Percentiles rank a stretch among this genome's conserved stretches.
These are phyloP conservation scores for Sepiola atlantica DNA, from an alignment of 2,888 invertebrate genomes.

Conservation along the genomic window DNA sequence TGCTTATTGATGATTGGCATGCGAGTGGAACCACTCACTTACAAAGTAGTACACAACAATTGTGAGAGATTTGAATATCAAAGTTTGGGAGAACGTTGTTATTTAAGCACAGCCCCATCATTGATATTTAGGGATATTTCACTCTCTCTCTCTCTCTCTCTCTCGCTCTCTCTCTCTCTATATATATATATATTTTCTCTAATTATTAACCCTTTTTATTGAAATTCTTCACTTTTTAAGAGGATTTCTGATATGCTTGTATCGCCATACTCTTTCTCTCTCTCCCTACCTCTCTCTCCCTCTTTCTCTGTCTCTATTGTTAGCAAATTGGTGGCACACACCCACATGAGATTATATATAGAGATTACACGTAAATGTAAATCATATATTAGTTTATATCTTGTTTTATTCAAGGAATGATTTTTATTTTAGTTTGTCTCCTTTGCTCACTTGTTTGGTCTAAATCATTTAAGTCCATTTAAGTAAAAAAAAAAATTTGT, in stretches of 20 bases:
- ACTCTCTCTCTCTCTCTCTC: background rate
- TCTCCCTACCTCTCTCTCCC: background rate
- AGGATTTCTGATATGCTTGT: background rate
- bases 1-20: no score
- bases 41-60: no score
- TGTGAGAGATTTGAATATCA: no score
- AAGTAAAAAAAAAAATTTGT: no score
- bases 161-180: background rate
- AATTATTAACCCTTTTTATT: background rate
- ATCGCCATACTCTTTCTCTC: background rate
- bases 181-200: background rate
- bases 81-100: no score
- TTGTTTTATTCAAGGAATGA: no score
- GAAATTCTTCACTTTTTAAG: background rate
- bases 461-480: no score
- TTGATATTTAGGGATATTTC: no score
- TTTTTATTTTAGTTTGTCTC: no score
- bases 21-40: no score
- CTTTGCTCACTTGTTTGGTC: no score
- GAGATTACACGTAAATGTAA: background rate
- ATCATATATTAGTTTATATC: background rate
- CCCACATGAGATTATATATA: background rate
- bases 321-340: background rate
- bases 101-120: no score
- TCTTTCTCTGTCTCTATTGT: background rate